Evolutionary conservation across 1,140 invertebrate genomes (phyloP), one percentile per base, ranked within the genome.

Genomic region (Hycleus cichorii): DNA sequence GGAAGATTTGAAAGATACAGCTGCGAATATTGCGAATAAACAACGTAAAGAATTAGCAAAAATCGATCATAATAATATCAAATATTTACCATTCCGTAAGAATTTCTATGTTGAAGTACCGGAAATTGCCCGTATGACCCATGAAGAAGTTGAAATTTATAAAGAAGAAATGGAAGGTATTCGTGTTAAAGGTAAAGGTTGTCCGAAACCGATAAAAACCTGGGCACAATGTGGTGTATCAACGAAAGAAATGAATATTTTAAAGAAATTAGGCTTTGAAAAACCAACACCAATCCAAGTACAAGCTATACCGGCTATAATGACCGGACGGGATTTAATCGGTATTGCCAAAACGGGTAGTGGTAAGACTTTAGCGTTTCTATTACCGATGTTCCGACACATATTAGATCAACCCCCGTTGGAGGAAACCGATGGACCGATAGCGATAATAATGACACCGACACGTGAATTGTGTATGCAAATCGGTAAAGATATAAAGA

Each of bases 221-320:
- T 99, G 97, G 97, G 95, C 97, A 0, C 97, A 99, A 66, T 97
- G 94, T 74, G 97, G 97, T 38, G 91, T 98, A 1, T 95, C 91
- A 48, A 95, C 95, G 70, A 98, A 97, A 73, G 90, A 98, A 72
- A 77, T 98, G 71, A 95, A 98, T 66, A 83, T 93, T 60, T 74
- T 99, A 18, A 97, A 95, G 73, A 95, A 90, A 77, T 77, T 95
- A 39, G 83, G 83, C 56, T 99, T 96, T 75, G 93, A 96, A 64
- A 98, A 97, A 76, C 97, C 97, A 3, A 99, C 97, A 3, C 97
- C 97, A 0, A 99, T 99, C 70, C 97, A 99, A 75, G 86, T 91
- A 47, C 97, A 99, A 78, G 95, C 95, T 7, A 95, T 99, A 73
- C 97, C 97, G 26, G 91, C 94, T n/a, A 93, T 99, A 60, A 98